These are phyloP conservation scores for Andrena praecox DNA, from an alignment of 2,888 invertebrate genomes.

Conservation along the genomic window DNA sequence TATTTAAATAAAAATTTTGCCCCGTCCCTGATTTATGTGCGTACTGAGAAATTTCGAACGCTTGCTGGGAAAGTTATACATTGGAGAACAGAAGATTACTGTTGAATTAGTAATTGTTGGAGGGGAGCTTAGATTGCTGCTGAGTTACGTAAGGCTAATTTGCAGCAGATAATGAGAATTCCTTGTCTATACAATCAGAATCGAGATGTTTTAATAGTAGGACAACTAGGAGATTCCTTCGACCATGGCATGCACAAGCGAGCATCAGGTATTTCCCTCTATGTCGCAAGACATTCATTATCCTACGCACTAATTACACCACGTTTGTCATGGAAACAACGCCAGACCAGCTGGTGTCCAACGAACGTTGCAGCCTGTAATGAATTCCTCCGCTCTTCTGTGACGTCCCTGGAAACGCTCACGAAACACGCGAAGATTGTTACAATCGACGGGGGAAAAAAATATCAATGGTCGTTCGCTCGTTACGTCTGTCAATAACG, in stretches of 20 bases:
- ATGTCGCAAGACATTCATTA: slow-evolving; percentile 30
- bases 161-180: too few species aligned
- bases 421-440: slow-evolving; percentile 29
- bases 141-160: too few species aligned
- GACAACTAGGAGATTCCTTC: background rate
- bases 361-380: slow-evolving; percentile 37
- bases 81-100: too few species aligned
- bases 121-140: too few species aligned
- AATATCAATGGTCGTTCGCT: background rate
- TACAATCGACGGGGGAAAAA: slow-evolving; percentile 2
- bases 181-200: background rate
- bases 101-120: too few species aligned
- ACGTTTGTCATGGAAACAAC: slow-evolving; percentile 48
- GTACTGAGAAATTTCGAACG: too few species aligned
- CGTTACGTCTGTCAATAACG: slow-evolving; percentile 16
- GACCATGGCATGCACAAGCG: slow-evolving; percentile 1
- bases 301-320: slow-evolving; percentile 42
- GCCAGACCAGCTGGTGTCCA: slow-evolving; percentile 42
- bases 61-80: too few species aligned
- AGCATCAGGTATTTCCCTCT: slow-evolving; percentile 14
- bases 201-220: background rate
- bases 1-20: too few species aligned
- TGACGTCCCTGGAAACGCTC: slow-evolving; percentile 51
- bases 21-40: too few species aligned
- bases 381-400: slow-evolving; percentile 50